Evolutionary conservation across 2,888 invertebrate species (phyloP), one percentile per base, ranked within the genome.

Genomic region (Adelphocoris suturalis): DNA sequence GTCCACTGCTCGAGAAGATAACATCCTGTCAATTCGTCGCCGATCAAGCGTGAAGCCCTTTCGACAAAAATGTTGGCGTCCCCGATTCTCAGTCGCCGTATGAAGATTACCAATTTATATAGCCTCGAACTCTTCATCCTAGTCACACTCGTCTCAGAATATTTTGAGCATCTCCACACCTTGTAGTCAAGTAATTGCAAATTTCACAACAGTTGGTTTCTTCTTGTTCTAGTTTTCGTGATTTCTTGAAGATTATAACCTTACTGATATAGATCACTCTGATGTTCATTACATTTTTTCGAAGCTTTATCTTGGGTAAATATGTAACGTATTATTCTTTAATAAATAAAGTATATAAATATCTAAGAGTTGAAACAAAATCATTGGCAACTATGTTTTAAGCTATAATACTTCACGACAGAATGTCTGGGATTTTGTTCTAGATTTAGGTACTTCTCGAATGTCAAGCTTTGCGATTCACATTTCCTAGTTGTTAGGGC

Each of bases 351-450:
- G 13, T 68, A 52, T 52, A 52, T 37, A 37, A 37, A 37, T 37
- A 81, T 16, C 37, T 81, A 81, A 81, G 82, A 52, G 27, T 82
- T 48, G 78, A 37, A 85, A 61, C 27, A 55, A n/a, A n/a, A n/a
- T 76, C 81, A 90, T 90, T 86, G 90, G 88, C 89, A 84, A 90
- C 90, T 89, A 89, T 84, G 88, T 90, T 88, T 88, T 89, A 90
- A 90, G 90, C 89, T 85, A 78, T 88, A 48, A 78, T 85, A 52
- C 84, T 82, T 82, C 82, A 78, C 78, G 82, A 82, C 82, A 52
- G 28, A 37, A 37, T 80, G 11, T 81, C 23, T 82, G 82, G 82
- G 52, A 82, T 82, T 52, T 52, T 48, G 48, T 82, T 48, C 82
- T 52, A 82, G 52, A 47, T 52, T 82, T 46, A 37, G 37, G 37